Evolutionary conservation across 37 sponge, comb jelly and placozoan species (phyloP), one percentile per base, ranked within the genome.

Genomic region (Bolinopsis microptera): DNA sequence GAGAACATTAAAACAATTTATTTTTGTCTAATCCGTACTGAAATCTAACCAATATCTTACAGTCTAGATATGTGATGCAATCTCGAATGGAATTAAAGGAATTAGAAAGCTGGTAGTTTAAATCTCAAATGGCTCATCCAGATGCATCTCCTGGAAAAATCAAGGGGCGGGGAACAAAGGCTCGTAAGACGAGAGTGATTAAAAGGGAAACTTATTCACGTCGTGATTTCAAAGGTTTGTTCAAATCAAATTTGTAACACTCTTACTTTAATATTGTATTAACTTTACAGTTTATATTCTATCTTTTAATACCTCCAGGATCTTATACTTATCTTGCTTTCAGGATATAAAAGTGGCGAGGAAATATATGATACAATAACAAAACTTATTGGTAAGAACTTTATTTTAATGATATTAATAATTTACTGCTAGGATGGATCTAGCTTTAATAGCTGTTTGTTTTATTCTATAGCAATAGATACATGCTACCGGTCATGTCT

Each of bases 201-300:
- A 86, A 86, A 86, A 13, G 90, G 9, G 90, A 86, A 86, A 86
- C 61, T 2, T 86, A 86, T 86, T 86, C 90, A 28, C 32, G 61
- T 0, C 32, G 35, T 86, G 90, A 86, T 25, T 86, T 86, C 26
- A 86, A 86, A 86, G 90, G 90, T 86, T n/a, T n/a, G n/a, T n/a
- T n/a, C n/a, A n/a, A n/a, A n/a, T n/a, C n/a, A n/a, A n/a, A n/a
- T n/a, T n/a, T n/a, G n/a, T n/a, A n/a, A n/a, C n/a, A n/a, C 38
- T 35, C 31, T 82, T 36, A 30, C 38, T 35, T 8, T 35, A 21
- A 36, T 36, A 32, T 23, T 82, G 8, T 82, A 32, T 2, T 36
- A 30, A 35, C 28, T 8, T 26, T 74, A n/a, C n/a, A 74, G 5
- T n/a, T 74, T 27, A 25, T n/a, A 74, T 8, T n/a, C n/a, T n/a